phyloP scores from a whole-genome alignment of 2,888 invertebrate species.

The Deilephila porcellus region DNA sequence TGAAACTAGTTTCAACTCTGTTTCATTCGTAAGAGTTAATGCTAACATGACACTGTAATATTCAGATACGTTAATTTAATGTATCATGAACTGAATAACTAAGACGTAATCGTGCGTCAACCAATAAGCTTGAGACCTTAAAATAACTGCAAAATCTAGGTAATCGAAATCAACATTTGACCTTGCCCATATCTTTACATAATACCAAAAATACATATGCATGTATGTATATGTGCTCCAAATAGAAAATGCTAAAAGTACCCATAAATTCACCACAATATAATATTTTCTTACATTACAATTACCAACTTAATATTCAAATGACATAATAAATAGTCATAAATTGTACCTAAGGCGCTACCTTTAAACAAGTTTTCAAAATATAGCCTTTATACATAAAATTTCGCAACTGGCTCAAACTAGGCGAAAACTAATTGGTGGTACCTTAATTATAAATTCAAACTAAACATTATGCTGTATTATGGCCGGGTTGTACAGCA shows the following conservation, averaged over 20 bases:
- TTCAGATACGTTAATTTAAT: background rate
- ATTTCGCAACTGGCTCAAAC: slow-evolving; percentile 52
- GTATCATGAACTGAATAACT: background rate
- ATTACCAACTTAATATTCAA: slow-evolving; percentile 38
- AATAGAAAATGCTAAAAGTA: background rate
- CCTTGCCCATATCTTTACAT: background rate
- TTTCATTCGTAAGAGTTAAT: no score
- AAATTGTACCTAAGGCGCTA: slow-evolving; percentile 32
- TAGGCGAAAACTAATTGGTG: slow-evolving; percentile 58
- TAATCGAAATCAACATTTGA: background rate
- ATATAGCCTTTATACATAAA: slow-evolving; percentile 47
- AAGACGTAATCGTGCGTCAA: background rate
- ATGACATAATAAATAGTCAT: slow-evolving; percentile 39
- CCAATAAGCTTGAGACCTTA: background rate
- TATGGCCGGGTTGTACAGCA: slow-evolving; percentile 28
- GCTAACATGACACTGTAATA: no score
- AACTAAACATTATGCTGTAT: slow-evolving; percentile 40
- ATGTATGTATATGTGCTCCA: slow-evolving; percentile 21
- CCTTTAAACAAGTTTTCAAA: slow-evolving; percentile 36
- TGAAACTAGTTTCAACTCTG: no score
- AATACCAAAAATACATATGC: slow-evolving; percentile 6
- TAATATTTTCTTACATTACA: slow-evolving; percentile 23
- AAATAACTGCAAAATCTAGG: background rate
- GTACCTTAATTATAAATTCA: slow-evolving; percentile 48
- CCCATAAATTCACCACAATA: slow-evolving; percentile 20